Conservation (phyloP, 1,140 invertebrate species). For the Leptonema lineaticorne region DNA sequence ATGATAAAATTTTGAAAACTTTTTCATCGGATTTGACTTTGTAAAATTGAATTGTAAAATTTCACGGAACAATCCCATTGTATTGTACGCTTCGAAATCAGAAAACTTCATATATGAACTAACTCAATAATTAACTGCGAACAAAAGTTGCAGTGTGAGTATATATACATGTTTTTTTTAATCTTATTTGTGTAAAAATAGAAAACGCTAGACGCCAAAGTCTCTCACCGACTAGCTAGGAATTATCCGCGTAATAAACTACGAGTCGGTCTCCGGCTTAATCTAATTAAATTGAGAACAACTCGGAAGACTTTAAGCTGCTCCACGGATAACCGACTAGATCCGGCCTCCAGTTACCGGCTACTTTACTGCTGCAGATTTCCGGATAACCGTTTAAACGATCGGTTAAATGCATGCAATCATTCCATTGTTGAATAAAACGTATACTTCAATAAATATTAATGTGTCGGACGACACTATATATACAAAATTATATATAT, state of each 20-base stretch:
- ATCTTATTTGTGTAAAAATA: too few species aligned
- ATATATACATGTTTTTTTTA: too few species aligned
- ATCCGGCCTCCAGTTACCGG: not conserved
- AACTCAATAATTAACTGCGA: too few species aligned
- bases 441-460: slow-evolving; percentile 2
- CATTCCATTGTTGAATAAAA: too few species aligned
- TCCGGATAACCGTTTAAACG: slow-evolving; percentile 5
- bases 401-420: not conserved
- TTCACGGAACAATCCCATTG: too few species aligned
- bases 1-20: too few species aligned
- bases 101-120: too few species aligned
- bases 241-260: slow-evolving; percentile 26
- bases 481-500: not conserved
- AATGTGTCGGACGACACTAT: not conserved
- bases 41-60: too few species aligned
- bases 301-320: slow-evolving; percentile 36
- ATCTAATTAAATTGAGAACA: slow-evolving; percentile 41
- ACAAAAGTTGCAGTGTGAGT: too few species aligned
- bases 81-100: too few species aligned
- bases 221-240: not conserved
- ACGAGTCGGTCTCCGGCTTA: slow-evolving; percentile 28
- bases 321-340: not conserved
- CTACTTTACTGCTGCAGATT: not conserved
- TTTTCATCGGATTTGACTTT: too few species aligned
- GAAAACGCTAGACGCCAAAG: too few species aligned